Evolutionary conservation across 2,888 invertebrate species (phyloP).

Genomic region (Lasioglossum zephyrum): DNA sequence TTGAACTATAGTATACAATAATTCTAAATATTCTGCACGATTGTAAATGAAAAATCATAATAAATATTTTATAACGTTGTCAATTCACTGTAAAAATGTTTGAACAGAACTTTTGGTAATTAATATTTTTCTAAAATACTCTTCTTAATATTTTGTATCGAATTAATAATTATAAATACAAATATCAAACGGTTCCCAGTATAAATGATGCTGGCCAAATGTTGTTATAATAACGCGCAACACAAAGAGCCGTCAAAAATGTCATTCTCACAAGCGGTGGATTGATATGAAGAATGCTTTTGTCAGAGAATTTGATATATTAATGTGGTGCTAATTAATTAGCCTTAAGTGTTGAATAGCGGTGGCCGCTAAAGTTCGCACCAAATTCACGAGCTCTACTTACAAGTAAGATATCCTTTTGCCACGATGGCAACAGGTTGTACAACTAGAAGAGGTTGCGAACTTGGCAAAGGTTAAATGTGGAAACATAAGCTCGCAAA

Average conservation of each 20-base stretch:
- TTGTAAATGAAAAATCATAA: background rate
- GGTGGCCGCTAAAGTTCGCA: constrained; percentile 14
- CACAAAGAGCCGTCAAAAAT: background rate
- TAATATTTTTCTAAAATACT: too few relatives aligned
- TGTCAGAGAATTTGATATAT: constrained; percentile 7
- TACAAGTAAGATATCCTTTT: constrained; percentile 43
- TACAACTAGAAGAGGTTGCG: constrained; percentile 51
- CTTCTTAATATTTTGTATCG: background rate
- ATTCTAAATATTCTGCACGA: too few relatives aligned
- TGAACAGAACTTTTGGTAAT: too few relatives aligned
- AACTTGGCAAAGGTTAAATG: constrained; percentile 63
- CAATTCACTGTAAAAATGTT: background rate
- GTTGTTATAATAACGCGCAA: too few relatives aligned
- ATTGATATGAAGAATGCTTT: background rate
- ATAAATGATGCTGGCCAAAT: too few relatives aligned
- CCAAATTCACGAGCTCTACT: constrained; percentile 38
- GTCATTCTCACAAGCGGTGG: background rate
- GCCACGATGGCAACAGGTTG: constrained; percentile 70
- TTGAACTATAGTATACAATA: background rate
- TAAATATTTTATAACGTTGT: background rate
- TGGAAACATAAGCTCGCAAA: constrained; percentile 45
- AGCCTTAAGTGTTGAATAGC: constrained; percentile 7
- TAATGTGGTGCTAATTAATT: constrained; percentile 30
- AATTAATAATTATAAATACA: background rate
- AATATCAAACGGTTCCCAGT: background rate